Evolutionary conservation across 2,797 vertebrate genomes (phyloP).

Genomic region (Clarias laeviceps): DNA sequence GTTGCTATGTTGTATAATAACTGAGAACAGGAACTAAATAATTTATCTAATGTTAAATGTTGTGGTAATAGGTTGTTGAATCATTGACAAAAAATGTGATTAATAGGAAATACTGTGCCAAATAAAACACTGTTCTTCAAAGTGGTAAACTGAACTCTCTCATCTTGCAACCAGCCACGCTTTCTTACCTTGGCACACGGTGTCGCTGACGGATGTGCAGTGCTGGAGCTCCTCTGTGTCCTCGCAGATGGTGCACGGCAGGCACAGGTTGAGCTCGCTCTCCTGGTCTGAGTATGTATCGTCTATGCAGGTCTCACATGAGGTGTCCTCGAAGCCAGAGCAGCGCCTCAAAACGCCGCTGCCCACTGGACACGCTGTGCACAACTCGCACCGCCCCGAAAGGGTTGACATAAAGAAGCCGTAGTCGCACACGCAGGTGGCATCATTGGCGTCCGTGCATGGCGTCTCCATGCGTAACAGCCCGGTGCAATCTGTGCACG

Average conservation of each 20-base stretch:
- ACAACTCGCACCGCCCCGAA: slow-evolving; percentile 74
- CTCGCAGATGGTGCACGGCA: slow-evolving; percentile 91
- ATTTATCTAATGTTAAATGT: neutral
- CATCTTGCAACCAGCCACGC: neutral
- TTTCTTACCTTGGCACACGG: slow-evolving; percentile 79
- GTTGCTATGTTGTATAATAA: neutral
- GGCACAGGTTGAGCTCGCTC: slow-evolving; percentile 90
- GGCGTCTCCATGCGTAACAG: slow-evolving; percentile 86
- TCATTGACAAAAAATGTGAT: neutral
- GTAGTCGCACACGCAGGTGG: slow-evolving; percentile 87
- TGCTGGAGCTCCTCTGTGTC: slow-evolving; percentile 71
- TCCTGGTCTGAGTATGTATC: slow-evolving; percentile 91
- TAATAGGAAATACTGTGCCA: neutral
- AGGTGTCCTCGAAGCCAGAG: slow-evolving; percentile 76
- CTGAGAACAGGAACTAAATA: neutral
- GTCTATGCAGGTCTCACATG: slow-evolving; percentile 83
- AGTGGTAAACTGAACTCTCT: neutral
- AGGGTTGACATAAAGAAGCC: slow-evolving; percentile 74
- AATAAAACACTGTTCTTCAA: neutral
- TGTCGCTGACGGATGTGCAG: slow-evolving; percentile 79
- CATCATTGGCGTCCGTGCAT: slow-evolving; percentile 91
- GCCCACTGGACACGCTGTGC: slow-evolving; percentile 83
- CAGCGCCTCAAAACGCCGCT: slow-evolving; percentile 83
- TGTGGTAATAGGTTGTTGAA: neutral
- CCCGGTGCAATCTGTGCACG: slow-evolving; percentile 83